These are phyloP conservation scores for Caenorhabditis sp. DNA, from an alignment of 2,888 invertebrate genomes.

Conservation along the genomic window DNA sequence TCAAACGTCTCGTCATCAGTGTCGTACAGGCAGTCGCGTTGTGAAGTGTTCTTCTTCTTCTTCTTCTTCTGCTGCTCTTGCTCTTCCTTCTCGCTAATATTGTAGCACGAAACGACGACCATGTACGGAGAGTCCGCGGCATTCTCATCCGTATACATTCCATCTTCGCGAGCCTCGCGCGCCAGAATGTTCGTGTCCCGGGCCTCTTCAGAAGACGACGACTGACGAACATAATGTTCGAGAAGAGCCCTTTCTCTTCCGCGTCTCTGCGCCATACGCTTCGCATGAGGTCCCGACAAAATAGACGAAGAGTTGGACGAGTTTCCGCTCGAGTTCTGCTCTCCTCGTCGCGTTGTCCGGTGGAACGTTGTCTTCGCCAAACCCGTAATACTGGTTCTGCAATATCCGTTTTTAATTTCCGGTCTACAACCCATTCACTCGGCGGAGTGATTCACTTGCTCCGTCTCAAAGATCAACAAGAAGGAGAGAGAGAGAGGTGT, in stretches of 20 bases:
- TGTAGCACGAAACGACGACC: conserved; percentile 14
- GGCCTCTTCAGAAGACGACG: conserved; percentile 39
- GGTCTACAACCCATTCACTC: not conserved
- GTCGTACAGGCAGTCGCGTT: conserved; percentile 31
- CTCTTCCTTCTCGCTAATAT: conserved; percentile 18
- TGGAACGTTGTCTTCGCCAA: conserved; percentile 38
- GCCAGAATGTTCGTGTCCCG: conserved; percentile 15
- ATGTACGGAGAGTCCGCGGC: conserved; percentile 15
- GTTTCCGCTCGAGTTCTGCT: not conserved
- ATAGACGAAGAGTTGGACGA: conserved; percentile 15
- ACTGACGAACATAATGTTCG: conserved; percentile 10
- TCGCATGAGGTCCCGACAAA: too few relatives aligned
- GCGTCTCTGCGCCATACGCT: not conserved
- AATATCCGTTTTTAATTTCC: not conserved
- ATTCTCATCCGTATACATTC: conserved; percentile 27
- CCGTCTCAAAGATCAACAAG: not conserved
- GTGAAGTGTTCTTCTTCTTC: conserved; percentile 32
- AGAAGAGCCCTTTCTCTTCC: conserved; percentile 1
- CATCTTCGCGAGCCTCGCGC: conserved; percentile 38
- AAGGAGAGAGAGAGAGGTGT: not conserved
- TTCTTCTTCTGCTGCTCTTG: conserved; percentile 2
- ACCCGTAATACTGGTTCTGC: conserved; percentile 48
- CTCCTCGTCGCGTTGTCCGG: conserved; percentile 6
- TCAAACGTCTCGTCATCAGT: conserved; percentile 22
- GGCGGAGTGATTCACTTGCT: too few relatives aligned